Evolutionary conservation across 1,140 invertebrate species (phyloP), one percentile per base, ranked within the genome.

Genomic region (Drosophila teissieri): DNA sequence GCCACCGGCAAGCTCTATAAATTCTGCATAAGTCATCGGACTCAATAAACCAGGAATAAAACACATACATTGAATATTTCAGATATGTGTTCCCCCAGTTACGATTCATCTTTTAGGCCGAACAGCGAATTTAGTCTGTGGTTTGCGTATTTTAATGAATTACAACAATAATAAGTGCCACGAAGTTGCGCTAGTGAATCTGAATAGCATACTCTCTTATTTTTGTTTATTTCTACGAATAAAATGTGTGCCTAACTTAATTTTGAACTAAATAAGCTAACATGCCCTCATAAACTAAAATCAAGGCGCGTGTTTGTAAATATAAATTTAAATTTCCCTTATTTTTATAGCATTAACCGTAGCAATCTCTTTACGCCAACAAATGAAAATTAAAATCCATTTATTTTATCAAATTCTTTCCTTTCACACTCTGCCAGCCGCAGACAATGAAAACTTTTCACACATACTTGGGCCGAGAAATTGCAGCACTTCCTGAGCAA

Each of bases 401-500:
- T 80, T 52, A 67, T 58, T 53, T 67, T 75, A 65, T 83, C 51
- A 72, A 72, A 72, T 53, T 60, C 64, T 62, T 17, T 65, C 31
- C 14, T 31, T n/a, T 31, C 42, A 55, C 55, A 58, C 15, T 24
- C 61, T 44, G 55, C 51, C 58, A 17, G 46, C 64, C 27, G 17
- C 46, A 60, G 42, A 56, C 62, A 64, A 48, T 54, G 44, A 36
- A 19, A 64, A 36, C 40, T 51, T 51, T 60, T 52, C 46, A 40
- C 63, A 68, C 74, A 78, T 55, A 81, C 51, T 67, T 67, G 37
- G 61, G 63, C 61, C 62, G 61, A 51, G 40, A 74, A 61, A 68
- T 68, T 63, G 74, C 69, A 69, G 61, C 74, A 82, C 79, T 75
- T 79, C 69, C 80, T 48, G 34, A 46, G 44, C 60, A 55, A 67